phyloP scores from a whole-genome alignment of 2,888 invertebrate species.

The Brachyptera putata region DNA sequence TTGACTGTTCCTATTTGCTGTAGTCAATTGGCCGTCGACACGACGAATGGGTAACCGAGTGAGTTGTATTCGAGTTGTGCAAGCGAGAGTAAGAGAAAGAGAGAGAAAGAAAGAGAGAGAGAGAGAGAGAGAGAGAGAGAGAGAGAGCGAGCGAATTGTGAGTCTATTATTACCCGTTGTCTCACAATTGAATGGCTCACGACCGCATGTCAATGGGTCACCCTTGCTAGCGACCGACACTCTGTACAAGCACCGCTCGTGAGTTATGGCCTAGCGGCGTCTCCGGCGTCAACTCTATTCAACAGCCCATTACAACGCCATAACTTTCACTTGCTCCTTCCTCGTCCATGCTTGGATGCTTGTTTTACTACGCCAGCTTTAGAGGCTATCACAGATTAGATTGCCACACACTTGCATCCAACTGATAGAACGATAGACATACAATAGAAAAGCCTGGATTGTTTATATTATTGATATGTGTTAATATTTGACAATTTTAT shows the following conservation, averaged over 20 bases:
- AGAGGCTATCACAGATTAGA: no score
- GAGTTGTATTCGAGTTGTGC: conserved; percentile 15
- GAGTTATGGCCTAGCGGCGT: conserved; percentile 3
- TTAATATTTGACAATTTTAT: no score
- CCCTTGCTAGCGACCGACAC: no score
- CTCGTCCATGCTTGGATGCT: neutral
- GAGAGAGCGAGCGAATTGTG: conserved; percentile 27
- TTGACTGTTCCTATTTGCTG: no score
- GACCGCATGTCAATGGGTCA: no score
- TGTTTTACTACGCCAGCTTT: neutral
- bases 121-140: conserved; percentile 30
- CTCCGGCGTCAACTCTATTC: conserved; percentile 20
- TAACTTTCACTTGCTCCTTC: conserved; percentile 24
- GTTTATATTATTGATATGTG: no score
- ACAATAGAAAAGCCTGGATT: no score
- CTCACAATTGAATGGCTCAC: no score
- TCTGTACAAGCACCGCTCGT: neutral
- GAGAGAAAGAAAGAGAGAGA: conserved; percentile 30
- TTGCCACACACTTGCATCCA: no score
- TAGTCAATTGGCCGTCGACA: no score
- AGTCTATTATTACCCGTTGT: no score
- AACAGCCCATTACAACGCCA: conserved; percentile 28
- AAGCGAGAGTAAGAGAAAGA: conserved; percentile 29
- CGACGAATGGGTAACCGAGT: neutral
- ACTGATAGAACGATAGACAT: no score